Base-by-base conservation (phyloP, 2,888 invertebrate species). In the Erebia palarica region DNA sequence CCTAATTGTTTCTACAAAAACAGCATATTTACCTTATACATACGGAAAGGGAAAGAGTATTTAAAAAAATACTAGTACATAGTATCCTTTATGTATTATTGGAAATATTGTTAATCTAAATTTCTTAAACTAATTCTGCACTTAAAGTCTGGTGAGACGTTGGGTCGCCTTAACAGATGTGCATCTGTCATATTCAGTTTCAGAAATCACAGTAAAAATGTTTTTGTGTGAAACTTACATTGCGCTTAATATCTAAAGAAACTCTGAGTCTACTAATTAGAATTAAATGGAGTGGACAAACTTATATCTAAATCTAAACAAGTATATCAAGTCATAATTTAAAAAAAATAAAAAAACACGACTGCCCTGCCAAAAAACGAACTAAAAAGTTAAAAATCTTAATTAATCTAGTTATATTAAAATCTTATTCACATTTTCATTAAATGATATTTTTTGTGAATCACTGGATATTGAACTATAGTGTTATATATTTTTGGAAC, bases 221-320 rank as follows among this genome's bases (percentile, higher is more conserved):
- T 42, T n/a, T 57, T 57, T 47, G 49, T 47, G 10, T 21, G 18
- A 16, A 27, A 16, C 14, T 21, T 27, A 49, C 49, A 64, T 27
- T 65, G 65, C 53, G 70, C 60, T 66, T 66, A 53, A 36, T 65
- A 64, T 53, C 36, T 70, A 27, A 65, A 65, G 65, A 60, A 58
- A 16, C 42, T 60, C n/a, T 65, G 44, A 9, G 44, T 59, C 27
- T 10, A 10, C 27, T 68, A 71, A 51, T 68, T 64, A 55, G 51
- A 21, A 36, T 49, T 58, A 68, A 68, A 71, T 73, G 61, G 58
- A 68, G 58, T 58, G 57, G 57, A 55, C 36, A 7, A 5, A 7
- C 36, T 36, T 36, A 7, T 36, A 36, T 36, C 36, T 36, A 36
- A 36, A 36, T 27, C 2, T 1, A 1, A 1, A n/a, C n/a, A n/a